Percentiles rank a stretch among this genome's conserved stretches.
These are phyloP conservation scores for Dreissena polymorpha DNA, from an alignment of 1,140 invertebrate genomes.

Conservation along the genomic window DNA sequence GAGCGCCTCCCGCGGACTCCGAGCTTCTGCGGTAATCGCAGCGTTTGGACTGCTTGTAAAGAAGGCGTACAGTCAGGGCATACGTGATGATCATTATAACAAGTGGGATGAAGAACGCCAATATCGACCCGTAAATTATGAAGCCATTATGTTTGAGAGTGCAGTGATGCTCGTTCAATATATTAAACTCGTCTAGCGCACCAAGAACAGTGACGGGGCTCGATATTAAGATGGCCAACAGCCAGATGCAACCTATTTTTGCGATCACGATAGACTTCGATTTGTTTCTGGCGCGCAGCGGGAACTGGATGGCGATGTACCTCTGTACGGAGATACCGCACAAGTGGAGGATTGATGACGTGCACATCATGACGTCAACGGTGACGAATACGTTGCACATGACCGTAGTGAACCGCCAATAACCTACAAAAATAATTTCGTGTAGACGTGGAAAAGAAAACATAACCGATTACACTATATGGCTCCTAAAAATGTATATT, in stretches of 20 bases:
- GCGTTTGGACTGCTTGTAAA: slow-evolving; percentile 57
- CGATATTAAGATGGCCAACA: slow-evolving; percentile 92
- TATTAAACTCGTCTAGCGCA: slow-evolving; percentile 81
- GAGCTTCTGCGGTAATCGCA: slow-evolving; percentile 43
- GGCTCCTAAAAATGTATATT: too few species aligned
- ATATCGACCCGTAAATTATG: slow-evolving; percentile 93
- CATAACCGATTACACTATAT: too few species aligned
- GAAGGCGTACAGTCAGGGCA: slow-evolving; percentile 88
- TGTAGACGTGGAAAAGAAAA: too few species aligned
- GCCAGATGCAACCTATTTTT: slow-evolving; percentile 93
- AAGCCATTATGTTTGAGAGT: slow-evolving; percentile 82
- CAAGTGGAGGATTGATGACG: slow-evolving; percentile 89
- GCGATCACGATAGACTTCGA: slow-evolving; percentile 89
- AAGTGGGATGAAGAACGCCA: slow-evolving; percentile 96
- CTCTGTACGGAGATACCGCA: slow-evolving; percentile 72
- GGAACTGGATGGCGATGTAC: slow-evolving; percentile 94
- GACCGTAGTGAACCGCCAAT: slow-evolving; percentile 92
- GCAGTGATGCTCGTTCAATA: slow-evolving; percentile 83
- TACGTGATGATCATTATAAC: slow-evolving; percentile 96
- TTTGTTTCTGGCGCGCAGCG: slow-evolving; percentile 86
- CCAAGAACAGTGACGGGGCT: slow-evolving; percentile 92
- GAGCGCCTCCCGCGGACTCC: slow-evolving; percentile 29
- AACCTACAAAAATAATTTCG: slow-evolving; percentile 84
- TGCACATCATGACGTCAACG: slow-evolving; percentile 95
- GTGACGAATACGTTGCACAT: slow-evolving; percentile 96